Base-by-base conservation (phyloP, 2,888 invertebrate species). In the Epistrophe grossulariae region DNA sequence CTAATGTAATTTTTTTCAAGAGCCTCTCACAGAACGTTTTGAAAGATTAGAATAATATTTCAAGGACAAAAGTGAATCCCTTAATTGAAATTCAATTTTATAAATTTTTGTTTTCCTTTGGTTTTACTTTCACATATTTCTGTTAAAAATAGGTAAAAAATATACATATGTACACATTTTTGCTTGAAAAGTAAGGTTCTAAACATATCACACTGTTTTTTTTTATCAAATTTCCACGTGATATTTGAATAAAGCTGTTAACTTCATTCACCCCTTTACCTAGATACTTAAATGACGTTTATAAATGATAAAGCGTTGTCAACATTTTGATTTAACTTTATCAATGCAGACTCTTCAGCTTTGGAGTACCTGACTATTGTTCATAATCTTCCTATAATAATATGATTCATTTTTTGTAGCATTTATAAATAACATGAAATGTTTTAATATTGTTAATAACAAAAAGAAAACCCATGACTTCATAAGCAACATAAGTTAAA, bases 241-340 rank as follows among this genome's bases (percentile, higher is more conserved):
- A 68, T 50, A 45, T 64, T 68, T 1, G 5, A 19, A 68, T 4
- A 50, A 4, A 19, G 11, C 9, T 19, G 19, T 19, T 31, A 19
- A 50, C 50, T 38, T 35, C 50, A 31, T 66, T 48, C 31, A 66
- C 19, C 68, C 13, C 48, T 31, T 31, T 68, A 15, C 68, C 50
- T 19, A 19, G 7, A 11, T 50, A 38, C 35, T 50, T 19, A 50
- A 66, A 68, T 68, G 68, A 68, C 68, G 50, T 68, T 68, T 13
- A 50, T 50, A 62, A 43, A 62, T 68, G 50, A 68, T 50, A 68
- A 68, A 35, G 13, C n/a, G 11, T 17, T 50, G 38, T 35, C 19
- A 68, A 50, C 35, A 35, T 38, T 68, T 48, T 35, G 17, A 35
- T 50, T 50, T 35, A 35, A 7, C 35, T 48, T 68, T 35, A 50